These are phyloP conservation scores for Hemichromis elongatus DNA, from an alignment of 2,113 vertebrate species.

Conservation along the genomic window DNA sequence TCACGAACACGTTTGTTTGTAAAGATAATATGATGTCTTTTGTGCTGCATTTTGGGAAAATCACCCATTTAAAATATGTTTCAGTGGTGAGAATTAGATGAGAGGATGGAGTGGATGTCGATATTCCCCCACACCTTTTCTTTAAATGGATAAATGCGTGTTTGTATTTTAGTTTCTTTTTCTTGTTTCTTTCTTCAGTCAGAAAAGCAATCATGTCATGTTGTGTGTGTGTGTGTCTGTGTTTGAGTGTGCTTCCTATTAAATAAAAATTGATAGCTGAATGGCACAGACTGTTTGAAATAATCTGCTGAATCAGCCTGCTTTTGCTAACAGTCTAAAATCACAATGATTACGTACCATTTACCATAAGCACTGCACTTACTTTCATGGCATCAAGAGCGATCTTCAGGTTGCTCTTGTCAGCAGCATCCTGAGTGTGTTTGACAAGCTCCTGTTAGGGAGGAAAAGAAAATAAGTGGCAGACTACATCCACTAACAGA, in stretches of 20 bases:
- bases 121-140: background rate
- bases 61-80: background rate
- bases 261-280: background rate
- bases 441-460: conserved; percentile 85
- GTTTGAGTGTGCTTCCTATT: background rate
- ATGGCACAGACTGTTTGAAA: background rate
- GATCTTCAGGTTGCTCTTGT: conserved; percentile 84
- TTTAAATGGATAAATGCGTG: background rate
- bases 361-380: conserved; percentile 33
- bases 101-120: background rate
- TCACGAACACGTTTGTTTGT: background rate
- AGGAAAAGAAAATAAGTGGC: background rate
- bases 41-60: background rate
- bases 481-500: background rate
- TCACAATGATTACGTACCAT: conserved; percentile 10
- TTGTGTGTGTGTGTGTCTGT: background rate
- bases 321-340: conserved; percentile 8
- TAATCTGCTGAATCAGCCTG: background rate
- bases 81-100: background rate
- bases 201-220: background rate
- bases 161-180: background rate
- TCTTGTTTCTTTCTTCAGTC: background rate
- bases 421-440: conserved; percentile 80
- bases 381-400: conserved; percentile 95
- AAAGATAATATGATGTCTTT: background rate